phyloP scores from a whole-genome alignment of 2,888 invertebrate genomes.

The Dioctria rufipes region DNA sequence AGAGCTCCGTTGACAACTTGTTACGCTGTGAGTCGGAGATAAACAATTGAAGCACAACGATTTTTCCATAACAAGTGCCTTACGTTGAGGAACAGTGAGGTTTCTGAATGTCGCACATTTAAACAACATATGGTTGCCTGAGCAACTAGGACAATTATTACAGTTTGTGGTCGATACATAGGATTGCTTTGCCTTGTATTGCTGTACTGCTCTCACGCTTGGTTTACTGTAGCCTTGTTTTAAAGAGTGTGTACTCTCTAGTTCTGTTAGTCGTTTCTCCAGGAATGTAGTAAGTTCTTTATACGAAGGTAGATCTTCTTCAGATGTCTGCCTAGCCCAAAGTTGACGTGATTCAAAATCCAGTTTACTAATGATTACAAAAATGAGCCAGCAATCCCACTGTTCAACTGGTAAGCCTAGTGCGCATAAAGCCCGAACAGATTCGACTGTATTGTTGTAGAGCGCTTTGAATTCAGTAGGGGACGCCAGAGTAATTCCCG shows the following conservation, averaged over 20 bases:
- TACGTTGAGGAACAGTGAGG: no score
- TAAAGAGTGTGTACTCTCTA: no score
- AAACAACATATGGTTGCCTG: neutral
- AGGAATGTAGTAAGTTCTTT: neutral
- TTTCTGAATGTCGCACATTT: neutral
- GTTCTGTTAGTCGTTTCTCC: no score
- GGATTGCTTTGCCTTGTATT: neutral
- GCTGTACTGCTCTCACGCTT: no score
- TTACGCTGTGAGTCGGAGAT: neutral
- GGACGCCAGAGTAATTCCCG: neutral
- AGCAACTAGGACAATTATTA: neutral
- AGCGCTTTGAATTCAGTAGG: neutral
- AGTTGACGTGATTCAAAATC: neutral
- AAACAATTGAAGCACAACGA: no score
- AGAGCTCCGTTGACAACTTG: neutral
- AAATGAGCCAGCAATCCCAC: neutral
- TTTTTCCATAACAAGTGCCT: no score
- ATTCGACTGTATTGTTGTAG: neutral
- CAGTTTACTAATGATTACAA: neutral
- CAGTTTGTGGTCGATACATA: no score
- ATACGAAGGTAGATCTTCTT: neutral
- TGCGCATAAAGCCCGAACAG: neutral
- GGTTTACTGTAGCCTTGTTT: no score
- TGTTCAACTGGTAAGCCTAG: neutral
- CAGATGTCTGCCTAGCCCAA: neutral